Conservation (phyloP, 2,797 vertebrate genomes). For the Phalanger gymnotis region DNA sequence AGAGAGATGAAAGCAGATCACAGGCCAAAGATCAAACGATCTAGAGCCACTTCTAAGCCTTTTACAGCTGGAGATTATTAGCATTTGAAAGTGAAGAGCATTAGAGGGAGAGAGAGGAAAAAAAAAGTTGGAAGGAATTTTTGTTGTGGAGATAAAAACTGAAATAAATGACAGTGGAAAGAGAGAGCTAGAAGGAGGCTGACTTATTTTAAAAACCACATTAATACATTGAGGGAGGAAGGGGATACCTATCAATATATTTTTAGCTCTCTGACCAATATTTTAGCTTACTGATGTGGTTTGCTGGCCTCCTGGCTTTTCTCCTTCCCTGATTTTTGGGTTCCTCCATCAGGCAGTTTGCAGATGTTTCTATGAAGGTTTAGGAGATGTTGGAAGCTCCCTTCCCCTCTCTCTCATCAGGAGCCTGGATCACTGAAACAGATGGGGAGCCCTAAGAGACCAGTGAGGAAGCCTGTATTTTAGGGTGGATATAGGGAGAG, state of each 20-base stretch:
- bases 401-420: neutral
- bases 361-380: neutral
- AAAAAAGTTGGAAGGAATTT: conserved; percentile 76
- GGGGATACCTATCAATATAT: conserved; percentile 29
- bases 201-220: conserved; percentile 38
- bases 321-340: neutral
- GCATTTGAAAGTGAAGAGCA: conserved; percentile 89
- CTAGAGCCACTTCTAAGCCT: conserved; percentile 87
- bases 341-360: neutral
- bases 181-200: conserved; percentile 53
- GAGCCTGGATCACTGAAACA: neutral
- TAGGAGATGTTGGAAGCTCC: neutral
- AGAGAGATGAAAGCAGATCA: conserved; percentile 87
- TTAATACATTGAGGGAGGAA: neutral
- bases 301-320: neutral
- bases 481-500: neutral
- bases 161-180: conserved; percentile 74
- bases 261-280: conserved; percentile 38
- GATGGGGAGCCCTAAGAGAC: neutral
- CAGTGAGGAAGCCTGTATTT: neutral
- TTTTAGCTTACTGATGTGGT: neutral
- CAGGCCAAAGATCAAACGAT: conserved; percentile 89
- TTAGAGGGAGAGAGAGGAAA: conserved; percentile 74
- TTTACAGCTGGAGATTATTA: conserved; percentile 86
- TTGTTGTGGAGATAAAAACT: conserved; percentile 78